Evolutionary conservation across 2,888 invertebrate genomes (phyloP), one percentile per base, ranked within the genome.

Genomic region (Trichogramma dendrolimi): DNA sequence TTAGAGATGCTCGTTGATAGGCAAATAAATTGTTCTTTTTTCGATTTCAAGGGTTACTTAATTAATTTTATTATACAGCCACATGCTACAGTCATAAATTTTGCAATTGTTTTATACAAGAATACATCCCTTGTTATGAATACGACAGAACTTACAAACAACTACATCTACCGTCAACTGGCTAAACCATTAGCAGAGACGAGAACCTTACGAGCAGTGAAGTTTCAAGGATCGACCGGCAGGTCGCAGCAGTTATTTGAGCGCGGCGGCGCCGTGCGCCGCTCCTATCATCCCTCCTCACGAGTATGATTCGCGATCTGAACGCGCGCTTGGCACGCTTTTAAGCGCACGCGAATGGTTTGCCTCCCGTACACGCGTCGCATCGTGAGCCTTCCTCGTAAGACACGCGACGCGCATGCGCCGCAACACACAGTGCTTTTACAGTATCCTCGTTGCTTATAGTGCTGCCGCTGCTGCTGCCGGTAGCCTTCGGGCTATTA

Each of bases 241-340:
- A 39, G 63, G 52, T 58, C n/a, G 54, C 65, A 67, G 67, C 67
- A 65, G 55, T 61, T 64, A 48, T 53, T 59, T 51, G 55, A 38
- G 1, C 4, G 43, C 43, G 3, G 11, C 39, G 58, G 8, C 43
- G 43, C 41, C 38, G 14, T 55, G 47, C 47, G 11, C 11, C 58
- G n/a, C 44, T 48, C 27, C 47, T 43, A 14, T n/a, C 51, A 48
- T 44, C 55, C 54, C 58, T 42, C n/a, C 62, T 44, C 56, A 14
- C 50, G 53, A 53, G 58, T 39, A 54, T 27, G 27, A 27, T 27
- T 27, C 27, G 77, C 78, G 77, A 74, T 77, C 73, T 72, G 65
- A 63, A 69, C 73, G 73, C 77, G 73, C 76, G 77, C 75, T 75
- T 74, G 73, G 70, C 73, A 71, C 72, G 71, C 72, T 71, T 74